Evolutionary conservation across 2,888 invertebrate genomes (phyloP).

Genomic region (Lasioglossum figueresi): DNA sequence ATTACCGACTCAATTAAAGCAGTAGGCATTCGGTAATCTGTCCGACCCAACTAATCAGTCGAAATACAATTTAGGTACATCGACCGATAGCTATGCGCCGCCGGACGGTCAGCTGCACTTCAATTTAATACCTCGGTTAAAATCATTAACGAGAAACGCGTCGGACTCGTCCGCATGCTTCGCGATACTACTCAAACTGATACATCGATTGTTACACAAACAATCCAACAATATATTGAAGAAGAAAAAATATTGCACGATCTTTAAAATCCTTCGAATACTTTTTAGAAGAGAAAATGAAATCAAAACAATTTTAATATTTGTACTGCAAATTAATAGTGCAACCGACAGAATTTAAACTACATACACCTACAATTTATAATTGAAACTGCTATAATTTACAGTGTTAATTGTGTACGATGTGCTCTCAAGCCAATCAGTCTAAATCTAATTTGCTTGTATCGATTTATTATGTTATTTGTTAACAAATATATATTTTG

Average conservation of each 20-base stretch:
- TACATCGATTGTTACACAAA: constrained; percentile 35
- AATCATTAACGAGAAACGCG: constrained; percentile 80
- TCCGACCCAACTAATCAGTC: constrained; percentile 81
- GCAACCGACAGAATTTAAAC: neutral
- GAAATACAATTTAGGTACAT: constrained; percentile 82
- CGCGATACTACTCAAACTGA: constrained; percentile 44
- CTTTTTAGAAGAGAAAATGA: too few relatives aligned
- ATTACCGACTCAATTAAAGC: constrained; percentile 81
- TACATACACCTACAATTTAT: neutral
- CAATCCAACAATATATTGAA: neutral
- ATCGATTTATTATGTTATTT: neutral
- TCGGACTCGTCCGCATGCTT: constrained; percentile 74
- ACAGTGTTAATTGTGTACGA: too few relatives aligned
- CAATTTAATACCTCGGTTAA: constrained; percentile 80
- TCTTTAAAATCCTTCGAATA: too few relatives aligned
- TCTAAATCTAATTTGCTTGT: neutral
- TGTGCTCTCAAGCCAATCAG: neutral
- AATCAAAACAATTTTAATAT: neutral
- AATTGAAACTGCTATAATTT: neutral
- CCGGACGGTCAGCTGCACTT: constrained; percentile 78
- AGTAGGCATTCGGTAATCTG: constrained; percentile 81
- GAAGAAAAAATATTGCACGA: too few relatives aligned
- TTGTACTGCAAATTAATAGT: neutral
- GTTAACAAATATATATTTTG: neutral
- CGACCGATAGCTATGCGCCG: constrained; percentile 77